phyloP scores from a whole-genome alignment of 2,797 vertebrate genomes.

The Dermochelys coriacea region DNA sequence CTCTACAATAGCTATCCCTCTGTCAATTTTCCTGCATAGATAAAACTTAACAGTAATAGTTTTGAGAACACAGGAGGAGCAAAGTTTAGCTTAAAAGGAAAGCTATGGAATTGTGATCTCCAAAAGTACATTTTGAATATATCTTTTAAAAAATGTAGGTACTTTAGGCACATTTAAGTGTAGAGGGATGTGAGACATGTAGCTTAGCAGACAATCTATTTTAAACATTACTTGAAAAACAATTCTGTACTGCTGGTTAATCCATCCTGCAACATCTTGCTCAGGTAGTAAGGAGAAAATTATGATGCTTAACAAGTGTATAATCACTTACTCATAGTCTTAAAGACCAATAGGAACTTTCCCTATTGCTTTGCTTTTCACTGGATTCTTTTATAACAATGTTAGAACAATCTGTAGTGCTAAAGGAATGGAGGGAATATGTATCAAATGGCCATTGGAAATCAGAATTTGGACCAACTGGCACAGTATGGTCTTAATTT shows the following conservation, averaged over 20 bases:
- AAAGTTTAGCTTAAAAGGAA: neutral
- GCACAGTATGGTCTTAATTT: neutral
- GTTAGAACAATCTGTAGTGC: neutral
- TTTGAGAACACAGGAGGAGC: neutral
- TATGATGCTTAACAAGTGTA: neutral
- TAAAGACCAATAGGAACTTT: neutral
- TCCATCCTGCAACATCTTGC: neutral
- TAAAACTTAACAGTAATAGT: conserved; percentile 21
- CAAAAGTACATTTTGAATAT: neutral
- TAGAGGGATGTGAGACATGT: neutral
- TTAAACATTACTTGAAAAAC: conserved; percentile 17
- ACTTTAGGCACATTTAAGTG: conserved; percentile 12
- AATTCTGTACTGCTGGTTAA: neutral
- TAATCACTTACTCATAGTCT: neutral
- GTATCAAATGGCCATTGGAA: neutral
- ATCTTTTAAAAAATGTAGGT: conserved; percentile 25
- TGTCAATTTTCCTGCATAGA: neutral
- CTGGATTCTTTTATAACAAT: neutral
- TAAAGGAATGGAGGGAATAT: neutral
- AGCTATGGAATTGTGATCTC: conserved; percentile 5
- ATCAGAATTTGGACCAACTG: neutral
- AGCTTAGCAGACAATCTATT: neutral
- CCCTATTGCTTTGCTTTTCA: neutral
- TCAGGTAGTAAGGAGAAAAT: conserved; percentile 11
- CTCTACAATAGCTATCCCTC: neutral